Conservation (phyloP, 2,888 invertebrate species). For the Drepanosiphum platanoidis region DNA sequence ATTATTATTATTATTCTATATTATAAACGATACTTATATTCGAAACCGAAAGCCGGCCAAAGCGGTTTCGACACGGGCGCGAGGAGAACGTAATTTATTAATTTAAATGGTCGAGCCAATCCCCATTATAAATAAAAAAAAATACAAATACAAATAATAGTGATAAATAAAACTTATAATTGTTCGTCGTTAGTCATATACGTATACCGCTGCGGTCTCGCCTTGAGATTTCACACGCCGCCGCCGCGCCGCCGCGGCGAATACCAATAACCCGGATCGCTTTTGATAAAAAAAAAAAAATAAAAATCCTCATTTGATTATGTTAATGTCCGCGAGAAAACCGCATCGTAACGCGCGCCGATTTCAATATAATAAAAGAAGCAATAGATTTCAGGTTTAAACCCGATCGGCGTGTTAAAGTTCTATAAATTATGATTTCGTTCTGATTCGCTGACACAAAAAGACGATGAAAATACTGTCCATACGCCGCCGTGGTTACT, state of each 20-base stretch:
- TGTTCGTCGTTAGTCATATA: slow-evolving; percentile 4
- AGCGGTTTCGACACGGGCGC: slow-evolving; percentile 27
- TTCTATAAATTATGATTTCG: not conserved
- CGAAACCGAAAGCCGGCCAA: slow-evolving; percentile 17
- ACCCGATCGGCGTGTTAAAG: not conserved
- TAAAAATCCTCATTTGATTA: slow-evolving; percentile 8
- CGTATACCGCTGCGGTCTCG: too few relatives aligned
- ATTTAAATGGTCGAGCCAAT: not conserved
- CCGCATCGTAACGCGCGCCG: not conserved
- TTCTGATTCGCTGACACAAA: not conserved
- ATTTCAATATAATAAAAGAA: not conserved
- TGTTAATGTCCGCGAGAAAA: not conserved
- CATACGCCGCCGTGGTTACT: too few relatives aligned
- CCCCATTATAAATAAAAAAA: slow-evolving; percentile 7
- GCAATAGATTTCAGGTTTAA: slow-evolving; percentile 1
- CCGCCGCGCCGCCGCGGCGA: not conserved
- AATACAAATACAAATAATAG: not conserved
- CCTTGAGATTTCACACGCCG: slow-evolving; percentile 34
- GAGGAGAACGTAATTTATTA: slow-evolving; percentile 45
- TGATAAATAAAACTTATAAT: slow-evolving; percentile 36
- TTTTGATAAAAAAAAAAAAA: not conserved
- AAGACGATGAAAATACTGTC: not conserved
- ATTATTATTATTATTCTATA: too few relatives aligned
- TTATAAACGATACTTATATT: slow-evolving; percentile 21
- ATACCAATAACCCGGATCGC: not conserved